A percentile compares a stretch with the other conserved stretches of the same genome.
These are phyloP conservation scores for Coelopa pilipes DNA, from an alignment of 2,888 invertebrate genomes.

Conservation along the genomic window DNA sequence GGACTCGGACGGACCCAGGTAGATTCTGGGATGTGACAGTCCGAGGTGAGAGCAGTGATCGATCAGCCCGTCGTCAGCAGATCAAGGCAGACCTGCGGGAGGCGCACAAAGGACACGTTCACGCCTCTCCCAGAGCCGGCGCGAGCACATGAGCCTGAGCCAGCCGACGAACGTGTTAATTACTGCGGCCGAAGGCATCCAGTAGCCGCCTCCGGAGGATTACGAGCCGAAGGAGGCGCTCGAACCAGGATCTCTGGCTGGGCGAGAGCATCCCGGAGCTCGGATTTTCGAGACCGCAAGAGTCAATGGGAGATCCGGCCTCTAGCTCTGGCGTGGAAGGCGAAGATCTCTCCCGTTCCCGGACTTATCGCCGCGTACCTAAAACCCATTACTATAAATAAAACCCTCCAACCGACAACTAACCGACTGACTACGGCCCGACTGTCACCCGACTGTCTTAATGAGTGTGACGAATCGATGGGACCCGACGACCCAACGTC, in stretches of 20 bases:
- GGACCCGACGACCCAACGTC: not conserved
- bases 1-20: not conserved
- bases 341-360: no score
- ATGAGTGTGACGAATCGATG: not conserved
- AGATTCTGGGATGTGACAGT: not conserved
- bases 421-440: not conserved
- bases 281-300: no score
- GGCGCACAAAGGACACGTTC: not conserved
- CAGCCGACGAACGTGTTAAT: slow-evolving; percentile 26
- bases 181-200: slow-evolving; percentile 5
- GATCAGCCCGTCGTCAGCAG: slow-evolving; percentile 7
- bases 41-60: not conserved
- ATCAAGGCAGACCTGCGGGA: not conserved
- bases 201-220: not conserved
- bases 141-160: not conserved
- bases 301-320: no score
- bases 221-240: not conserved
- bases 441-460: not conserved
- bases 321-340: no score
- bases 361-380: no score
- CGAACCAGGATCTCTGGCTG: not conserved
- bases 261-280: no score
- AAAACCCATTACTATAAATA: no score
- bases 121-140: not conserved
- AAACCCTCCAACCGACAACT: not conserved